Evolutionary conservation across 2,797 vertebrate species (phyloP), one percentile per base, ranked within the genome.

Genomic region (Champsocephalus gunnari): DNA sequence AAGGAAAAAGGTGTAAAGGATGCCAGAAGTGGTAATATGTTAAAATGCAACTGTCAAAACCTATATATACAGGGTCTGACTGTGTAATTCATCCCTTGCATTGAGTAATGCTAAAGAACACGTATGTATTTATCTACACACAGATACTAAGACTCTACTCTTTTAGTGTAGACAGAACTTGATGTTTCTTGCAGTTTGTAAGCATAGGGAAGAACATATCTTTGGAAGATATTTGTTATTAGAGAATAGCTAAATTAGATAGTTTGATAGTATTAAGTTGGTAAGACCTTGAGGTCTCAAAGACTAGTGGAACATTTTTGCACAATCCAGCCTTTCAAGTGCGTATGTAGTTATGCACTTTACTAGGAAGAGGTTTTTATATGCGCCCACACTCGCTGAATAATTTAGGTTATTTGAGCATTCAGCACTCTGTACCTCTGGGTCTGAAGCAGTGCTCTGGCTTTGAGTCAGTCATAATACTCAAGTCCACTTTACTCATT

Each of bases 331-430:
- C 34, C 34, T 7, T 38, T 7, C 34, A 9, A 38, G 8, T 38
- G 34, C 8, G 1, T 38, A 38, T 38, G 2, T 28, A 44, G 28
- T 44, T 44, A 43, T 59, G 54, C 38, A 43, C 34, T 54, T 24
- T 12, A 51, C 21, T 21, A 50, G 45, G 47, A 50, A 47, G 55
- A 16, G 21, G 3, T 1, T 24, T 62, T 54, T 57, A 21, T 14
- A 45, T 45, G 17, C 43, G 9, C 45, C 3, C 48, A 44, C 34
- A 65, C 24, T 38, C 11, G 14, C 63, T 80, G 41, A 82, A 81
- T 78, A 38, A 82, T 73, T 78, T 12, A 75, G 65, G 13, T 32
- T 9, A 21, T 12, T 34, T 44, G 24, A 57, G 19, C 71, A 32
- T 7, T 45, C 72, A 71, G 17, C 21, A 51, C 19, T 51, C 8